Evolutionary conservation across 1,140 invertebrate genomes (phyloP), one percentile per base, ranked within the genome.

Genomic region (Meloidogyne chitwoodi): DNA sequence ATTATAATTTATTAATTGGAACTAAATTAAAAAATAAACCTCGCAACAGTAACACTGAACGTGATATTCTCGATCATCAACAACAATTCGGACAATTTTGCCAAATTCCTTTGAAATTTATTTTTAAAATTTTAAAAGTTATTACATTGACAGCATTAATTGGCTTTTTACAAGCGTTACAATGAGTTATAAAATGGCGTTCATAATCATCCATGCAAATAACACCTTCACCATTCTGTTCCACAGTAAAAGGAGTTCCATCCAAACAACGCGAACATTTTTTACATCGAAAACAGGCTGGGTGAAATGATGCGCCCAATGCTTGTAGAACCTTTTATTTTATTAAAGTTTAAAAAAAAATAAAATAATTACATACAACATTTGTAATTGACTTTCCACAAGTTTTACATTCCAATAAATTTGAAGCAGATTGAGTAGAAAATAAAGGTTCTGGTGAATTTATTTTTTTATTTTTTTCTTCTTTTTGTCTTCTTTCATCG

Each of bases 121-220:
- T 56, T 48, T 48, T 12, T 8, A n/a, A 56, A 56, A 56, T 0
- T 56, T 56, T n/a, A 8, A n/a, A n/a, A n/a, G 1, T n/a, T 6
- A 0, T 56, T 56, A 56, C 48, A 56, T 56, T 22, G 4, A 56
- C 48, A 56, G 48, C 48, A 56, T 56, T 56, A 56, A 56, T 56
- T 4, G 48, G 19, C 12, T 56, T 56, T 56, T 56, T 56, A n/a
- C 48, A 89, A 96, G 96, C 0, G 95, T 95, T 22, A 95, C 95
- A 91, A 95, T 98, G 91, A 96, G 94, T 87, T 93, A 92, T 87
- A 56, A 56, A 56, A 22, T 56, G n/a, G n/a, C 48, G 48, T 16
- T 98, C 95, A 88, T 98, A 99, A 89, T 98, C 96, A 85, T 94
- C 93, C 34, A 99, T 94, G 89, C 96, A 99, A 87, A 98, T 98